Percentiles rank a stretch among this genome's conserved stretches.
Conservation (phyloP, 2,888 invertebrate species). For the Drosophila testacea region DNA sequence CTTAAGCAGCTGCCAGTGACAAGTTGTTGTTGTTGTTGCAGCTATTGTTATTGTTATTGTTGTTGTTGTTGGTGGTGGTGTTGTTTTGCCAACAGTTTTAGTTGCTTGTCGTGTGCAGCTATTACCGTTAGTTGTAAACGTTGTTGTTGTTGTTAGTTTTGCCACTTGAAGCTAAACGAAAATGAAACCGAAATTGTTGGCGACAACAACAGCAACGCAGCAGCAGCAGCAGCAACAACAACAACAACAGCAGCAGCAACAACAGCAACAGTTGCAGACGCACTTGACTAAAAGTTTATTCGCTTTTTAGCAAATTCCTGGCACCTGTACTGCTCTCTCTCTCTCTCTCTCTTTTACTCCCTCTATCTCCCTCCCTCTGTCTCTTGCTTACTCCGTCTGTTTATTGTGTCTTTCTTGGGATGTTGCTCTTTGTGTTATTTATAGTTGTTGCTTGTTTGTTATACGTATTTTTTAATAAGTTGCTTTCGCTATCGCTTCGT, state of each 20-base stretch:
- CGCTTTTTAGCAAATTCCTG: constrained; percentile 6
- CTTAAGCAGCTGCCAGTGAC: constrained; percentile 54
- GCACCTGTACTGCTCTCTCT: constrained; percentile 5
- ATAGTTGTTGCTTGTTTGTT: constrained; percentile 68
- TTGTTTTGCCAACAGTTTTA: constrained; percentile 69
- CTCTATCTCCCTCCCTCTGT: not conserved
- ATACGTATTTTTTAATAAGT: constrained; percentile 72
- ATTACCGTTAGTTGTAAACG: constrained; percentile 72
- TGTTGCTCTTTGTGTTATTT: constrained; percentile 60
- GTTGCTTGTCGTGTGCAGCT: constrained; percentile 75
- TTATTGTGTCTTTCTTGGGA: constrained; percentile 15
- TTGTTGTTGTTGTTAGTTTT: constrained; percentile 44
- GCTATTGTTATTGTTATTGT: not conserved
- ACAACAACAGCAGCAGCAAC: constrained; percentile 18
- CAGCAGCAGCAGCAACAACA: constrained; percentile 20
- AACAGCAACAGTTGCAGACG: constrained; percentile 62
- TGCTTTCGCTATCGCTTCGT: constrained; percentile 67
- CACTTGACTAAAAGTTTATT: constrained; percentile 60
- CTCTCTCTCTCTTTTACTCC: not conserved
- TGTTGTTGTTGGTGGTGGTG: constrained; percentile 4
- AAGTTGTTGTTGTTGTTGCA: constrained; percentile 33
- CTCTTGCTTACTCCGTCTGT: constrained; percentile 20
- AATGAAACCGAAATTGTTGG: constrained; percentile 74
- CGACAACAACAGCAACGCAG: constrained; percentile 35
- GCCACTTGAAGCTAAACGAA: constrained; percentile 80